phyloP scores from a whole-genome alignment of 1,140 invertebrate species.

The Lepidotrigona ventralis region DNA sequence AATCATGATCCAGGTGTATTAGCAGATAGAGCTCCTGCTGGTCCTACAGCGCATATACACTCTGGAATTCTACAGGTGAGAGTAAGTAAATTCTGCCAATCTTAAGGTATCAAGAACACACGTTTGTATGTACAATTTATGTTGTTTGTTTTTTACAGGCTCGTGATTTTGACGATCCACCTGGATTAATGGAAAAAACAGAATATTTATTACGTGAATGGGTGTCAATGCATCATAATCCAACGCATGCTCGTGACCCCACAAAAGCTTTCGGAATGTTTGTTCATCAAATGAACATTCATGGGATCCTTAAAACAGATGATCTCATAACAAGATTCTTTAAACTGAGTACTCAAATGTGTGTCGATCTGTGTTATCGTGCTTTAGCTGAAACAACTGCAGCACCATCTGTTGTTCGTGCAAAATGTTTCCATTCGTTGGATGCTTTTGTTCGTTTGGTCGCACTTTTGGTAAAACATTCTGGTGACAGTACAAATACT shows the following conservation, averaged over 20 bases:
- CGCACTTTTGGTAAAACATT: slow-evolving; percentile 97
- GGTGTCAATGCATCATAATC: slow-evolving; percentile 94
- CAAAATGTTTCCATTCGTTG: slow-evolving; percentile 97
- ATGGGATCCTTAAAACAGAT: slow-evolving; percentile 98
- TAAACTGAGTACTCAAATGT: slow-evolving; percentile 97
- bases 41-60: slow-evolving; percentile 94
- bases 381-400: slow-evolving; percentile 83
- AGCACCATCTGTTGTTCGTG: slow-evolving; percentile 85
- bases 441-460: slow-evolving; percentile 98
- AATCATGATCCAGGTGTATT: slow-evolving; percentile 86
- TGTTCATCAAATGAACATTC: slow-evolving; percentile 97
- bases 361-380: slow-evolving; percentile 96
- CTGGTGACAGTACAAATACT: slow-evolving; percentile 92
- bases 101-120: slow-evolving; percentile 20
- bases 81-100: slow-evolving; percentile 77
- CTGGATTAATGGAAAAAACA: slow-evolving; percentile 96
- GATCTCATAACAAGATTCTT: slow-evolving; percentile 99
- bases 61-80: slow-evolving; percentile 92
- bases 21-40: slow-evolving; percentile 86
- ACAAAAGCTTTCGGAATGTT: slow-evolving; percentile 97
- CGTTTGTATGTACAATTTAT: slow-evolving; percentile 23
- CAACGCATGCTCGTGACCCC: slow-evolving; percentile 90
- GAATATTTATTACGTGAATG: slow-evolving; percentile 97
- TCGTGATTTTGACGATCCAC: slow-evolving; percentile 95
- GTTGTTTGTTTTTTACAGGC: slow-evolving; percentile 81